Conservation (phyloP, 2,797 vertebrate genomes). For the Yasuhikotakia modesta region DNA sequence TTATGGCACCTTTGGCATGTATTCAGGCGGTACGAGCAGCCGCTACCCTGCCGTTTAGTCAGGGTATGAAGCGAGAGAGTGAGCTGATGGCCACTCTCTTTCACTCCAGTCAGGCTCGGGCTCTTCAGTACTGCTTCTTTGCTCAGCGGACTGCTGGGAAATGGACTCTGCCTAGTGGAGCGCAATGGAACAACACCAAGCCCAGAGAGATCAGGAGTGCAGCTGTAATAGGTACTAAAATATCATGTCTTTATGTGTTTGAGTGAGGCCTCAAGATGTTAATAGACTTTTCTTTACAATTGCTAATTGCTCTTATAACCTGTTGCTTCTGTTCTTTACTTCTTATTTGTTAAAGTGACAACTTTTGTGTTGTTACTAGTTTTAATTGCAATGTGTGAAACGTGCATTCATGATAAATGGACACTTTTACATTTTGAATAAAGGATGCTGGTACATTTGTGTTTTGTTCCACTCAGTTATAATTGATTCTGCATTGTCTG, state of each 20-base stretch:
- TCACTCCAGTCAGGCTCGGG: conserved; percentile 82
- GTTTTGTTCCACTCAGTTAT: conserved; percentile 2
- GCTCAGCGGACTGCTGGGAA: conserved; percentile 78
- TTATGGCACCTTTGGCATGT: conserved; percentile 83
- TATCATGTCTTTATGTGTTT: not conserved
- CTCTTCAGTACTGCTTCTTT: conserved; percentile 88
- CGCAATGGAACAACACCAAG: conserved; percentile 80
- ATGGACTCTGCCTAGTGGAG: conserved; percentile 82
- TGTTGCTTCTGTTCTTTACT: too few relatives aligned
- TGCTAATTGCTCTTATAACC: too few relatives aligned
- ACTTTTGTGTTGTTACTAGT: not conserved
- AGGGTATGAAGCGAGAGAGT: conserved; percentile 77
- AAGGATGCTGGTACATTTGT: not conserved
- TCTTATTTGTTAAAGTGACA: too few relatives aligned
- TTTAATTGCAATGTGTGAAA: too few relatives aligned
- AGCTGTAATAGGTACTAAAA: conserved; percentile 80
- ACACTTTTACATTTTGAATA: not conserved
- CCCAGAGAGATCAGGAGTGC: conserved; percentile 76
- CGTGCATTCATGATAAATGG: not conserved
- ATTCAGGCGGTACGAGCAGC: conserved; percentile 82
- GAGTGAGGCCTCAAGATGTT: not conserved
- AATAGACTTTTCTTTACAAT: too few relatives aligned
- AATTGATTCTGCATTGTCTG: not conserved
- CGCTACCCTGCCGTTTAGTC: conserved; percentile 73
- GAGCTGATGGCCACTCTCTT: conserved; percentile 79